Evolutionary conservation across 2,113 vertebrate species (phyloP), one percentile per base, ranked within the genome.

Genomic region (Acanthisitta chloris): DNA sequence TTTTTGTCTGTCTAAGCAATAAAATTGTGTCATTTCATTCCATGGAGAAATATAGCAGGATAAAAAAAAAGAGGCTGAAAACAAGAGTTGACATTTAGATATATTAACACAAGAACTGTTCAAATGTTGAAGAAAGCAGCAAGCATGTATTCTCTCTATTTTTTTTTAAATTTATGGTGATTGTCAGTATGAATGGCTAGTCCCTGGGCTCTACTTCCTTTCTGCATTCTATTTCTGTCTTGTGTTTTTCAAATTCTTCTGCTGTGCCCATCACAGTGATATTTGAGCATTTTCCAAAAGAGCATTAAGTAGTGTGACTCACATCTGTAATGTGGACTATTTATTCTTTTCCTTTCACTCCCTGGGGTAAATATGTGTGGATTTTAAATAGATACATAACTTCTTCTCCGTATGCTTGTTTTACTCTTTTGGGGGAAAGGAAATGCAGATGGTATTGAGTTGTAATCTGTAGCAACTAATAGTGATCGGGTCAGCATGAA

Each of bases 271-370:
- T 86, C 81, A 89, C 38, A 91, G 85, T 96, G 91, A 67, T 96
- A 88, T 86, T 95, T 96, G 90, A 95, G 82, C 64, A 49, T 80
- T 85, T 94, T 96, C 95, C 90, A 95, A 91, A 96, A 94, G 77
- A 95, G 88, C 94, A 91, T 92, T 97, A 94, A 97, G 69, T 92
- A 93, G 83, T 86, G 90, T 97, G 96, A 97, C 72, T 96, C 88
- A 92, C 88, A 95, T 95, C 91, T 96, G 90, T 97, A 88, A 88
- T 86, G 77, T 95, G 86, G 80, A 88, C 92, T 94, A 74, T 95
- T 95, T 96, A 83, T 96, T 95, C 96, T 94, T 88, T 86, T 86
- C 54, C 82, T 86, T 88, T 93, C 61, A 43, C 29, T 92, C 96
- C 85, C 95, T 90, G 49, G 95, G 88, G 91, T 94, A 92, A 95